Conservation (phyloP, 2,113 vertebrate species). For the Corythaixoides concolor region DNA sequence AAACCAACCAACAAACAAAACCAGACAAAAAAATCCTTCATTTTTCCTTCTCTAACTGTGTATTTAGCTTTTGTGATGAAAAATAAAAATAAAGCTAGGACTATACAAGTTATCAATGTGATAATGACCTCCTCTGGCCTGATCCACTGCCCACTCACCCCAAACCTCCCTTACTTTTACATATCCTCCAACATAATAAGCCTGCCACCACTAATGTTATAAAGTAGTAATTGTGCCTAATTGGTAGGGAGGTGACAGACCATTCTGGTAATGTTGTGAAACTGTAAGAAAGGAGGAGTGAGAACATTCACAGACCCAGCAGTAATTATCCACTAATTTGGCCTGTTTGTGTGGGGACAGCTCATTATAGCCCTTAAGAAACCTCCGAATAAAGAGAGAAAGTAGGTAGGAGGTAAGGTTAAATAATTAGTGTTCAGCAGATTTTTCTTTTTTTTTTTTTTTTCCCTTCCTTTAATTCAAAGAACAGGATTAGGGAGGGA, state of each 20-base stretch:
- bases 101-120: constrained; percentile 53
- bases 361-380: constrained; percentile 97
- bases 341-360: constrained; percentile 95
- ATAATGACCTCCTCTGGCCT: constrained; percentile 60
- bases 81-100: constrained; percentile 41
- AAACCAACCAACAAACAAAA: not conserved
- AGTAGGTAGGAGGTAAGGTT: constrained; percentile 98
- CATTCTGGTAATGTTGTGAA: constrained; percentile 90
- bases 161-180: constrained; percentile 77
- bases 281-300: constrained; percentile 85
- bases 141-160: constrained; percentile 53
- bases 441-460: constrained; percentile 30
- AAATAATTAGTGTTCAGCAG: constrained; percentile 92
- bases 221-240: constrained; percentile 98
- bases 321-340: constrained; percentile 99
- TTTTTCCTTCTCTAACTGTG: not conserved
- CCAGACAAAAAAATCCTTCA: not conserved
- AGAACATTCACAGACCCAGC: constrained; percentile 87
- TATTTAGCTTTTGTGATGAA: not conserved
- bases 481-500: constrained; percentile 67
- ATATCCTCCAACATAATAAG: constrained; percentile 88
- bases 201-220: constrained; percentile 89
- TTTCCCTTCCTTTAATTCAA: constrained; percentile 56
- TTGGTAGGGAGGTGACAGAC: constrained; percentile 97
- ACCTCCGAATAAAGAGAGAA: constrained; percentile 87